Percentiles rank a stretch among this genome's conserved stretches.
Evolutionary conservation across 2,113 vertebrate genomes (phyloP).

Genomic region (Solea senegalensis): DNA sequence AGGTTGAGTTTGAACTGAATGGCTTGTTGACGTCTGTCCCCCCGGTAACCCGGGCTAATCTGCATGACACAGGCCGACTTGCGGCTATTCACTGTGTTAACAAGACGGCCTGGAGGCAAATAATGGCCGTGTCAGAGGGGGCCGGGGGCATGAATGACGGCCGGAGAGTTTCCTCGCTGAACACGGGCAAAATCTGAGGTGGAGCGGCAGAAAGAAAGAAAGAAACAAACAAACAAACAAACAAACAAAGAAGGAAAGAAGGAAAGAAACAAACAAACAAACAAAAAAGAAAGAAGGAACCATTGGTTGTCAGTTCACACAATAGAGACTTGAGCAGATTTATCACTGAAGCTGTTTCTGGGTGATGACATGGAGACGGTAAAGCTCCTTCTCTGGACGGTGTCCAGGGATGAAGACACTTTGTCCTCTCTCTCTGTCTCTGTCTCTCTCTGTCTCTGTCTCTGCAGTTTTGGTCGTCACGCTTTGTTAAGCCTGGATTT

Average conservation of each 20-base stretch:
- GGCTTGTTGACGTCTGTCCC: constrained; percentile 76
- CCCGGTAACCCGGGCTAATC: constrained; percentile 84
- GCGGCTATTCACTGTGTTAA: constrained; percentile 84
- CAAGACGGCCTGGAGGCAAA: constrained; percentile 80
- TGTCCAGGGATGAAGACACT: constrained; percentile 46
- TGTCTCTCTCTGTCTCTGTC: neutral
- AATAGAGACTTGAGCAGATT: constrained; percentile 69
- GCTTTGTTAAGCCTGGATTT: constrained; percentile 12
- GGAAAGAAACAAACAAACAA: too few relatives aligned
- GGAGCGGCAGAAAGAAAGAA: constrained; percentile 17
- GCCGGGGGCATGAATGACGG: constrained; percentile 74
- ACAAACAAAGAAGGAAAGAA: too few relatives aligned
- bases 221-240: too few relatives aligned
- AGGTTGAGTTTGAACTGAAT: constrained; percentile 75
- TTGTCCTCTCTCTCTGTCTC: neutral
- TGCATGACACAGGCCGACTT: constrained; percentile 81
- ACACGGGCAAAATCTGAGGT: constrained; percentile 58
- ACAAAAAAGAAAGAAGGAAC: constrained; percentile 43
- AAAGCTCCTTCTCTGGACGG: constrained; percentile 62
- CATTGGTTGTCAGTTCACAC: constrained; percentile 66
- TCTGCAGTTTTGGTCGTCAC: too few relatives aligned
- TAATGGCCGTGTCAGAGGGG: constrained; percentile 76
- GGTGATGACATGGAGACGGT: constrained; percentile 62
- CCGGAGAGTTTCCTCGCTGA: constrained; percentile 2
- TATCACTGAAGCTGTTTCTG: constrained; percentile 51